Conservation (phyloP, 2,888 invertebrate genomes). For the Drosophila flavopinicola region DNA sequence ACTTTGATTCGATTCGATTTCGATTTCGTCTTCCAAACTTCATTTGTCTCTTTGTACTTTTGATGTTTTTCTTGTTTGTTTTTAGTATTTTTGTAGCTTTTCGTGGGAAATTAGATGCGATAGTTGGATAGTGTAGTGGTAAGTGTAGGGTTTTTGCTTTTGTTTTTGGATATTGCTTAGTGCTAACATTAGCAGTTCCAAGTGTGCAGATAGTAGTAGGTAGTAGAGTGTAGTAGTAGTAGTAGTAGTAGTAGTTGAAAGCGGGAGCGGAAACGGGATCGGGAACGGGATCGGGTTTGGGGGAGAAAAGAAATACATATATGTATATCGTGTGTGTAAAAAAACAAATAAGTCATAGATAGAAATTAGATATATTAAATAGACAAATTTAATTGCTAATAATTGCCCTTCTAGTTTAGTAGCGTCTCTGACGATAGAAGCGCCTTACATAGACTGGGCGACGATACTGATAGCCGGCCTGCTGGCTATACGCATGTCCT, state of each 20-base stretch:
- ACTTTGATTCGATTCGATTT: constrained; percentile 56
- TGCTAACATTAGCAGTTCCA: constrained; percentile 51
- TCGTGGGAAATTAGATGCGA: constrained; percentile 44
- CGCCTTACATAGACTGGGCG: constrained; percentile 82
- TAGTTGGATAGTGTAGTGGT: constrained; percentile 38
- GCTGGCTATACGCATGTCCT: constrained; percentile 72
- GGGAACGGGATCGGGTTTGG: constrained; percentile 28
- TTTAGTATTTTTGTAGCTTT: constrained; percentile 40
- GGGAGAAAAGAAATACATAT: constrained; percentile 25
- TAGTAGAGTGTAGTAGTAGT: constrained; percentile 2
- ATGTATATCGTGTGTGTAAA: constrained; percentile 38
- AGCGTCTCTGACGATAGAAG: constrained; percentile 76
- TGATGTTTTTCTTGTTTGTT: too few species aligned
- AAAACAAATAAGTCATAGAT: constrained; percentile 45
- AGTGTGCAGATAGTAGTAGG: constrained; percentile 44
- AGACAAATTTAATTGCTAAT: constrained; percentile 62
- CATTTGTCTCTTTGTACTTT: constrained; percentile 82
- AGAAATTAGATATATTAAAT: constrained; percentile 61
- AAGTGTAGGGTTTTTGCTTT: constrained; percentile 25
- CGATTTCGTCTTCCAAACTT: constrained; percentile 56
- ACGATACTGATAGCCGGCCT: constrained; percentile 81
- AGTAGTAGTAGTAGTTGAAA: constrained; percentile 14
- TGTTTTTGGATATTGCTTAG: constrained; percentile 32
- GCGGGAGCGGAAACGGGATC: constrained; percentile 19
- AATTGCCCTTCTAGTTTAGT: constrained; percentile 67